Percentiles rank a stretch among this genome's conserved stretches.
phyloP scores from a whole-genome alignment of 2,113 vertebrate species.

The Sminthopsis crassicaudata region DNA sequence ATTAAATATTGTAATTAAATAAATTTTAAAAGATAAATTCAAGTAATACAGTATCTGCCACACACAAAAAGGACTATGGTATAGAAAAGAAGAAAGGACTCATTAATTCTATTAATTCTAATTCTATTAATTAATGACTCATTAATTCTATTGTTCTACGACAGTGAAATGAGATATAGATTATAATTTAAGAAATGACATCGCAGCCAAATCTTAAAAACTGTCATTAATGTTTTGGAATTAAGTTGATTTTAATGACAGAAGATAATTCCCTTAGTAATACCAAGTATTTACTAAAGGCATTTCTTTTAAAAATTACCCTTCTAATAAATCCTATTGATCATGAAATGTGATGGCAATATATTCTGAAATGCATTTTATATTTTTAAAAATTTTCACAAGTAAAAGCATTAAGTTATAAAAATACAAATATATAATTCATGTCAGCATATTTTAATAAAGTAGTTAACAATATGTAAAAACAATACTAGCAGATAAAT shows the following conservation, averaged over 20 bases:
- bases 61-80: slow-evolving; percentile 55
- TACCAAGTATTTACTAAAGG: slow-evolving; percentile 74
- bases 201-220: slow-evolving; percentile 83
- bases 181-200: slow-evolving; percentile 84
- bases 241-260: slow-evolving; percentile 82
- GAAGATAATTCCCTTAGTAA: slow-evolving; percentile 79
- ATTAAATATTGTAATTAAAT: slow-evolving; percentile 68
- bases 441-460: not conserved
- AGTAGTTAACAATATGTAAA: not conserved
- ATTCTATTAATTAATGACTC: no score
- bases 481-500: not conserved
- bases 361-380: not conserved
- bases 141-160: slow-evolving; percentile 74
- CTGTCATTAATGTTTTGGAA: slow-evolving; percentile 86
- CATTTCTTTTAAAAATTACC: slow-evolving; percentile 31
- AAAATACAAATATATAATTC: not conserved
- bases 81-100: slow-evolving; percentile 80
- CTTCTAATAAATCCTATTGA: not conserved
- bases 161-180: slow-evolving; percentile 77
- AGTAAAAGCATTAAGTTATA: not conserved
- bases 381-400: not conserved
- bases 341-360: not conserved
- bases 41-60: slow-evolving; percentile 79
- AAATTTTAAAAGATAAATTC: slow-evolving; percentile 76
- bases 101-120: slow-evolving; percentile 75